A percentile compares a stretch with the other conserved stretches of the same genome.
These are phyloP conservation scores for Microcebus jonahi DNA, from an alignment of 2,113 vertebrate species.

Conservation along the genomic window DNA sequence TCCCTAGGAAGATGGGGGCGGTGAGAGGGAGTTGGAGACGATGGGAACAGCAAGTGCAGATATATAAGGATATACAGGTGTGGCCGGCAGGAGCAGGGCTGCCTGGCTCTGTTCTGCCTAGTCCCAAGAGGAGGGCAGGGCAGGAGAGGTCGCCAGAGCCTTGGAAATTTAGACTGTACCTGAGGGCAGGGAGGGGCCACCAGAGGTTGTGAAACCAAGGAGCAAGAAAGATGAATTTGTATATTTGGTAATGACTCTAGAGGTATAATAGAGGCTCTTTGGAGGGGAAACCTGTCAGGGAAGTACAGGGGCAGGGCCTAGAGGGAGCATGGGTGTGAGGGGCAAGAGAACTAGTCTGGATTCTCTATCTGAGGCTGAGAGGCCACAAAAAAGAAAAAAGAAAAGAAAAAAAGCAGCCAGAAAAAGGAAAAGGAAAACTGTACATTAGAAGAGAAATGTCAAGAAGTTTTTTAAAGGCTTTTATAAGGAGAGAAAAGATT, in stretches of 20 bases:
- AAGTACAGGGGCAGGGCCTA: background rate
- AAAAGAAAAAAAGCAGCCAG: background rate
- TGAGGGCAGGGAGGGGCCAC: background rate
- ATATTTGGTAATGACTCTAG: background rate
- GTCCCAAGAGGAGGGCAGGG: background rate
- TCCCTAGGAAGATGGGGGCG: background rate
- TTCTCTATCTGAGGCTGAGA: background rate
- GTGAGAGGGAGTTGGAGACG: background rate
- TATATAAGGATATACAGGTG: background rate
- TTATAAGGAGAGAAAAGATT: background rate
- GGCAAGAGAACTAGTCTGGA: background rate
- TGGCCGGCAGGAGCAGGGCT: fast-evolving
- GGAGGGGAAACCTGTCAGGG: background rate
- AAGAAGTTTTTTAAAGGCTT: background rate
- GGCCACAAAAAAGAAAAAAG: background rate
- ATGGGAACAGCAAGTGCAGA: background rate
- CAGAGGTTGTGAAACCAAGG: background rate
- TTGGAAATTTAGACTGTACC: background rate
- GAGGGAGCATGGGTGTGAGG: too few relatives aligned
- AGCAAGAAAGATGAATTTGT: background rate
- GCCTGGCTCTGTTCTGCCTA: background rate
- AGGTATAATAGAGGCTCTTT: background rate
- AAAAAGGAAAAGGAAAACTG: background rate
- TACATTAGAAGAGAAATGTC: background rate
- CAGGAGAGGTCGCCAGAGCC: background rate